Conservation (phyloP, 2,113 vertebrate species). For the Nesogale talazaci region DNA sequence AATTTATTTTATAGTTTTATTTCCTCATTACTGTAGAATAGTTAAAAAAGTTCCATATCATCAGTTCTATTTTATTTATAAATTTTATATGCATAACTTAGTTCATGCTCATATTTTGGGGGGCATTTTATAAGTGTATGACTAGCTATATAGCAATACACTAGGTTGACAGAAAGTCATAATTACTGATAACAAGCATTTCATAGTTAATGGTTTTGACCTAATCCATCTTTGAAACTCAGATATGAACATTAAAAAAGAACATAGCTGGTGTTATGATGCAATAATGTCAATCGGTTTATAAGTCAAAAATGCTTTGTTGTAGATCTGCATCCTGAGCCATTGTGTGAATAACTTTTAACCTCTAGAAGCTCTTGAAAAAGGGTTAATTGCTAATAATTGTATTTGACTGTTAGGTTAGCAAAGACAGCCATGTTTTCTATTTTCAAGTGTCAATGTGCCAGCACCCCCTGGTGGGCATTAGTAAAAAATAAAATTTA, state of each 20-base stretch:
- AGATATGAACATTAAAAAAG: not conserved
- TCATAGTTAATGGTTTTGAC: not conserved
- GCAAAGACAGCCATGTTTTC: not conserved
- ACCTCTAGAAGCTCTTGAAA: not conserved
- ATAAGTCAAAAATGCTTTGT: not conserved
- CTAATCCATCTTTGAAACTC: not conserved
- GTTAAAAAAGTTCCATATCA: not conserved
- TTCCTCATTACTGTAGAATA: not conserved
- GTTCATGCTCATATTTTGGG: not conserved
- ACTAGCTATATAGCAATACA: not conserved
- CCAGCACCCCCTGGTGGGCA: constrained; percentile 75
- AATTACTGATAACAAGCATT: not conserved
- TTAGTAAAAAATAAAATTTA: constrained; percentile 49
- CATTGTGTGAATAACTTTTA: not conserved
- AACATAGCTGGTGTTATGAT: not conserved
- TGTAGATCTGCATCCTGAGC: not conserved
- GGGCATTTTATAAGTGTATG: not conserved
- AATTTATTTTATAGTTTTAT: not conserved
- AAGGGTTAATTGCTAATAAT: not conserved
- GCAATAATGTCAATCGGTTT: not conserved
- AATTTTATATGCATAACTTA: not conserved
- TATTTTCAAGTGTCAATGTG: constrained; percentile 62
- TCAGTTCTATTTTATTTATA: not conserved
- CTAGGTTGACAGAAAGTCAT: not conserved
- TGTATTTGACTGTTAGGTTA: constrained; percentile 49